phyloP scores from a whole-genome alignment of 2,113 vertebrate genomes.

The Misgurnus mizolepis region DNA sequence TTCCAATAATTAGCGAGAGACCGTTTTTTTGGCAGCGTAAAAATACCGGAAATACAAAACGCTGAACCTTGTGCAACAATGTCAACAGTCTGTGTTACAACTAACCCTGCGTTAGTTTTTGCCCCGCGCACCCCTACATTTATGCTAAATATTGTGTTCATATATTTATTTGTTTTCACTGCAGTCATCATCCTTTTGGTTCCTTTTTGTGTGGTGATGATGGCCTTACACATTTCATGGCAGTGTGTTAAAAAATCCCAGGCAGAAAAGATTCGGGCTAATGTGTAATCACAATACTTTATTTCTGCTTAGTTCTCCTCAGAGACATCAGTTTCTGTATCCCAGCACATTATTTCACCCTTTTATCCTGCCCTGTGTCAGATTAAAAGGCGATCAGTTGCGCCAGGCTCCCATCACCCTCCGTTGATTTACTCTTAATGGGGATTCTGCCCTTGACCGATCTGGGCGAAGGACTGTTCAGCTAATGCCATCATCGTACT shows the following conservation, averaged over 20 bases:
- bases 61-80: too few relatives aligned
- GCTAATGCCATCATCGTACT: not conserved
- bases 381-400: conserved; percentile 15
- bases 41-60: too few relatives aligned
- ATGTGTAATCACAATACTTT: not conserved
- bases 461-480: not conserved
- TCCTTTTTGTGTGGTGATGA: not conserved
- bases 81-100: too few relatives aligned
- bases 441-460: conserved; percentile 18
- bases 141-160: too few relatives aligned
- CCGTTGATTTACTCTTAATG: conserved; percentile 30
- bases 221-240: not conserved
- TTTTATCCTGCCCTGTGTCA: conserved; percentile 17
- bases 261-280: not conserved
- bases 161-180: too few relatives aligned
- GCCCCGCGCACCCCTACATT: too few relatives aligned
- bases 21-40: too few relatives aligned
- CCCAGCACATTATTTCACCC: not conserved
- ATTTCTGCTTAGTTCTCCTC: not conserved
- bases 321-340: not conserved
- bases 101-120: too few relatives aligned
- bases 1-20: too few relatives aligned
- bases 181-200: not conserved
- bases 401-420: conserved; percentile 15
- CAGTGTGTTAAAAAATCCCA: not conserved